A percentile compares a stretch with the other conserved stretches of the same genome.
phyloP scores from a whole-genome alignment of 2,113 vertebrate genomes.

The Rhizomys pruinosus region DNA sequence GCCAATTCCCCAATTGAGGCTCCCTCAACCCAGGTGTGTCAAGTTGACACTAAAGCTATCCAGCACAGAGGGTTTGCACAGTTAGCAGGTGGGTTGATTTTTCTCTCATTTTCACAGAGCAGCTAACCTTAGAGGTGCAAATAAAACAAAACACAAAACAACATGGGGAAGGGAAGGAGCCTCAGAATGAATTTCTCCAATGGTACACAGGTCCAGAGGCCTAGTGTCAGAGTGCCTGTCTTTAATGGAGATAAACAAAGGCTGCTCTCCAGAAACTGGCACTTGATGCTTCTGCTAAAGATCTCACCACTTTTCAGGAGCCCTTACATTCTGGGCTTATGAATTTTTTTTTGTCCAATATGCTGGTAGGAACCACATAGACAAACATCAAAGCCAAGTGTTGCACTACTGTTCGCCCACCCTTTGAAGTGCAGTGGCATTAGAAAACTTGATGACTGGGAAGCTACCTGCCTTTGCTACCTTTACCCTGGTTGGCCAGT shows the following conservation, averaged over 20 bases:
- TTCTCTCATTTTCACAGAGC: background rate
- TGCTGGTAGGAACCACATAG: background rate
- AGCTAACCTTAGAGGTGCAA: background rate
- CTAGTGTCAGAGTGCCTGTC: background rate
- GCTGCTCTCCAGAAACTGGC: background rate
- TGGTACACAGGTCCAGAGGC: background rate
- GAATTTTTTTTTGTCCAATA: background rate
- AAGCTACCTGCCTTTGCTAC: background rate
- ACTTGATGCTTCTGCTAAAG: conserved; percentile 2
- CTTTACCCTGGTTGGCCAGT: background rate
- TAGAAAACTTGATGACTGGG: background rate
- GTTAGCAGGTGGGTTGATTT: background rate
- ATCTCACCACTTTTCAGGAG: background rate
- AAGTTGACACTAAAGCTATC: too few species aligned
- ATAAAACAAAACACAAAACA: conserved; percentile 31
- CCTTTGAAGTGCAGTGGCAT: background rate
- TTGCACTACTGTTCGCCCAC: background rate
- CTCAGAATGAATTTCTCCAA: background rate
- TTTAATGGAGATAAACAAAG: background rate
- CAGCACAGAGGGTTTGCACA: background rate
- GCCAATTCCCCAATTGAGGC: too few species aligned
- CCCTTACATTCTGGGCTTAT: conserved; percentile 12
- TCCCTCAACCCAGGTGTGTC: too few species aligned
- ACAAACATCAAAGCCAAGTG: background rate
- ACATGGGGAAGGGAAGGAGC: background rate